Evolutionary conservation across 2,113 vertebrate species (phyloP), one percentile per base, ranked within the genome.

Genomic region (Poeciliopsis retropinna): DNA sequence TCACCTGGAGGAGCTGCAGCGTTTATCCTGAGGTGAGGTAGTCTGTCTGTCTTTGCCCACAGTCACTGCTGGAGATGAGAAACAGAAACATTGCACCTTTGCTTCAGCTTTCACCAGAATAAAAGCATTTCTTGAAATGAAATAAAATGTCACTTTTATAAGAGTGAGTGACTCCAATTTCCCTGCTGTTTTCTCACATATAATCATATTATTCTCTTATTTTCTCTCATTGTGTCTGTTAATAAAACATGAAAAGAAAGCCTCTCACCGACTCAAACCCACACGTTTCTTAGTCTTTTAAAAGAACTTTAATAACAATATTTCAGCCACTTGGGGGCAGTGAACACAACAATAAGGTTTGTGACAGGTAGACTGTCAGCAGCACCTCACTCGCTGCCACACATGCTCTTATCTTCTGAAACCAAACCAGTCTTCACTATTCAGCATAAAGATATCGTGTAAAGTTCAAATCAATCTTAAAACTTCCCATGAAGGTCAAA

Each of bases 1-100:
- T 91, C 67, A 93, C 92, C 62, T 27, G 1, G 79, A 65, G 70
- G 25, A 66, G 8, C 0, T 4, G 51, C 87, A 92, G 64, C 44
- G 64, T 62, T 34, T 57, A 14, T 32, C 68, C 6, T 57, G 39
- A 80, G 22, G 70, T 29, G 74, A 51, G 81, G 80, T 78, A 84
- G 44, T 75, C 51, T 76, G 65, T 30, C 75, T 76, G 57, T 31
- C 34, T 25, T n/a, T 44, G n/a, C 2, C 34, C 32, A 27, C 2
- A n/a, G 8, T 51, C 9, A 29, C n/a, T 67, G 14, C 37, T 31
- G 51, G 2, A 25, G 41, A 66, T 82, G 68, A n/a, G 69, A 39
- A 68, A 80, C 29, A 78, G 71, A 64, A 85, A 68, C 31, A 44
- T 66, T 41, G 31, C 14, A 54, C 3, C 3, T 72, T 77, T 73